Evolutionary conservation across 2,888 invertebrate genomes (phyloP).

Genomic region (Xylota segnis): DNA sequence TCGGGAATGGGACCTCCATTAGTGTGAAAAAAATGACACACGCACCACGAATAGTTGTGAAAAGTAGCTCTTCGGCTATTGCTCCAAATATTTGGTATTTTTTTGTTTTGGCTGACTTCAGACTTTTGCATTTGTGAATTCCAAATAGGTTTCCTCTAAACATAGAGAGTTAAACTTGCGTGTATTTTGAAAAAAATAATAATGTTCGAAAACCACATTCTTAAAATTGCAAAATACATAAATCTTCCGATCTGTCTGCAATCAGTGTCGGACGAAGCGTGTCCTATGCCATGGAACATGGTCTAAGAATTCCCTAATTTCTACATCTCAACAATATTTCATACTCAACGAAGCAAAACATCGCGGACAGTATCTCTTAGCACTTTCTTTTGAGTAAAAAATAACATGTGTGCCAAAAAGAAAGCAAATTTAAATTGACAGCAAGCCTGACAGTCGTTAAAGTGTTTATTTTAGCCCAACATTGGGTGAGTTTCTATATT

Average conservation of each 20-base stretch:
- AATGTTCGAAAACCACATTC: too few species aligned
- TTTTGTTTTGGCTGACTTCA: too few species aligned
- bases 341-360: constrained; percentile 2
- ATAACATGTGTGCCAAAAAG: constrained; percentile 8
- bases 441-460: background rate
- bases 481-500: background rate
- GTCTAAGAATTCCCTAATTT: background rate
- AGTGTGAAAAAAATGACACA: too few species aligned
- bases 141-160: too few species aligned
- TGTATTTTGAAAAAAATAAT: too few species aligned
- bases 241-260: background rate
- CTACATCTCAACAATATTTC: constrained; percentile 1
- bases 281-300: background rate
- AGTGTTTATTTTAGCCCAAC: background rate
- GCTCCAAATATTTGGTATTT: too few species aligned
- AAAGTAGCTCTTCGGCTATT: too few species aligned
- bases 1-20: too few species aligned
- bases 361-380: constrained; percentile 22
- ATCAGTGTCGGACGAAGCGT: background rate
- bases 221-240: background rate
- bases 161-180: too few species aligned
- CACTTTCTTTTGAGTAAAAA: background rate
- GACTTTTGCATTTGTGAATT: too few species aligned
- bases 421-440: constrained; percentile 2
- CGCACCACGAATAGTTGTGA: too few species aligned